Evolutionary conservation across 2,113 vertebrate species (phyloP).

Genomic region (Orientallactaga bullata): DNA sequence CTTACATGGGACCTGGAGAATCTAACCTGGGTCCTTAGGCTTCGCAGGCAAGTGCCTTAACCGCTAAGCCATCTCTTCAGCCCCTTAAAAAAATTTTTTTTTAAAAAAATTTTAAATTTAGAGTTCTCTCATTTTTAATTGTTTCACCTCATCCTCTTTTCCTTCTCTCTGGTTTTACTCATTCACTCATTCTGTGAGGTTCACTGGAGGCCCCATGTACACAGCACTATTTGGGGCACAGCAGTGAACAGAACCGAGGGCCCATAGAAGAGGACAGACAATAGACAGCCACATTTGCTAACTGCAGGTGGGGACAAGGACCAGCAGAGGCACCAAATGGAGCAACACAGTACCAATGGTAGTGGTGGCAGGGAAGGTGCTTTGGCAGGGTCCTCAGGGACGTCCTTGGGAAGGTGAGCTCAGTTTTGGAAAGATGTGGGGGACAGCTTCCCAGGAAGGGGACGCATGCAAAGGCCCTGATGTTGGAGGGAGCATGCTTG

Average conservation of each 20-base stretch:
- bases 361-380: neutral
- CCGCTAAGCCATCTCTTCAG: too few relatives aligned
- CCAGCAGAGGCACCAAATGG: neutral
- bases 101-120: too few relatives aligned
- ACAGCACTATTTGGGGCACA: neutral
- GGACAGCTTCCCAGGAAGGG: neutral
- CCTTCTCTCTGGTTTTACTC: neutral
- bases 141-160: slow-evolving; percentile 13
- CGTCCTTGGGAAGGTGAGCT: neutral
- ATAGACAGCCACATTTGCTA: neutral
- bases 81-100: too few relatives aligned
- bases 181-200: neutral
- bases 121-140: slow-evolving; percentile 35
- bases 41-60: too few relatives aligned
- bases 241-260: neutral
- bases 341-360: neutral
- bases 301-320: neutral
- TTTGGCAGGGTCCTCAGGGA: neutral
- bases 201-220: neutral
- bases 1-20: too few relatives aligned
- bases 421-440: neutral
- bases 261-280: neutral
- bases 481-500: slow-evolving; percentile 35
- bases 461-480: neutral
- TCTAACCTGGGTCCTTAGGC: too few relatives aligned